A percentile compares a stretch with the other conserved stretches of the same genome.
Evolutionary conservation across 2,888 invertebrate species (phyloP).

Genomic region (Chrysolina oricalcia): DNA sequence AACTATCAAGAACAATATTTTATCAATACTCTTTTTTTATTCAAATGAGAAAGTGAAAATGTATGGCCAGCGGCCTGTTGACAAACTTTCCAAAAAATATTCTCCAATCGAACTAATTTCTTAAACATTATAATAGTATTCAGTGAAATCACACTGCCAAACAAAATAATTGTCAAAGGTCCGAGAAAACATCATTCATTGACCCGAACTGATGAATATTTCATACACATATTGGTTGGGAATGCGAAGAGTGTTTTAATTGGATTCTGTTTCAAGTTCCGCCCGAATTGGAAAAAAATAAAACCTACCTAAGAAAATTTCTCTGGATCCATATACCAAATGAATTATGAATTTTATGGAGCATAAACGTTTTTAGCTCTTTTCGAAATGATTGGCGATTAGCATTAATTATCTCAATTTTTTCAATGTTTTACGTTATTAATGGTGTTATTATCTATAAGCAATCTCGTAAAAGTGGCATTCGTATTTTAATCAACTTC

Average conservation of each 20-base stretch:
- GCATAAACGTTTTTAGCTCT: constrained; percentile 1
- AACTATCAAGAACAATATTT: not conserved
- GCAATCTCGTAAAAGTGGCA: not conserved
- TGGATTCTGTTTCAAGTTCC: not conserved
- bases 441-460: not conserved
- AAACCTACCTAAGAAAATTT: not conserved
- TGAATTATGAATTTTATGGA: constrained; percentile 17
- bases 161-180: not conserved
- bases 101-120: not conserved
- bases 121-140: not conserved
- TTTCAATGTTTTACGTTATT: constrained; percentile 13
- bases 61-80: not conserved
- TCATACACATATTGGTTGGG: not conserved
- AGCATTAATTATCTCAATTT: constrained; percentile 1
- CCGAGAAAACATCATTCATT: not conserved
- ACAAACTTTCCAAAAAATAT: not conserved
- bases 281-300: not conserved
- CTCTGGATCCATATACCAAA: not conserved
- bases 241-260: not conserved
- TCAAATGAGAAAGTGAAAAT: not conserved
- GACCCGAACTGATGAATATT: constrained; percentile 8
- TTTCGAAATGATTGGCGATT: constrained; percentile 20
- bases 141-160: not conserved
- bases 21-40: not conserved
- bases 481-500: not conserved